A percentile compares a stretch with the other conserved stretches of the same genome.
These are phyloP conservation scores for Spisula solida DNA, from an alignment of 2,888 invertebrate species.

Conservation along the genomic window DNA sequence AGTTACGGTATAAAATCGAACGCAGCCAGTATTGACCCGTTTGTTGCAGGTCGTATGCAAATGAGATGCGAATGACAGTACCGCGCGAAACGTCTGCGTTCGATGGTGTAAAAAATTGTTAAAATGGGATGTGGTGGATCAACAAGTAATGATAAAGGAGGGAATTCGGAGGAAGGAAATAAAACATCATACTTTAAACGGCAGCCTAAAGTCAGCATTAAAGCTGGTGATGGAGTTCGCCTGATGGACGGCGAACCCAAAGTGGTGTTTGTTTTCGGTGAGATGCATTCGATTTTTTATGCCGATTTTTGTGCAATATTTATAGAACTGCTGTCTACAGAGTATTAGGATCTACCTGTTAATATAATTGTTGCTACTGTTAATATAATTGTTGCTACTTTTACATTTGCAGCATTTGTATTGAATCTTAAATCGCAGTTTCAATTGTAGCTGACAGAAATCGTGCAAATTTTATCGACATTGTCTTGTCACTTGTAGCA, in stretches of 20 bases:
- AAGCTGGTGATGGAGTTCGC: constrained; percentile 74
- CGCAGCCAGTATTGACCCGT: constrained; percentile 52
- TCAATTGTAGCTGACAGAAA: no score
- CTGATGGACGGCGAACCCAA: constrained; percentile 67
- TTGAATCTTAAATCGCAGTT: no score
- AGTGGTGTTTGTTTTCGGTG: constrained; percentile 80
- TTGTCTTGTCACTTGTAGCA: no score
- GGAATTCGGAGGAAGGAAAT: constrained; percentile 47
- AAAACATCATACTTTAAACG: constrained; percentile 55
- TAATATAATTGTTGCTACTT: no score
- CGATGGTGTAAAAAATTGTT: background rate
- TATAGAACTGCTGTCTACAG: no score
- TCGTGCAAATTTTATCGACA: no score
- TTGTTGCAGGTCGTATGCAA: constrained; percentile 66
- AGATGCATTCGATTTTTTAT: constrained; percentile 34
- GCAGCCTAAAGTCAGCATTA: constrained; percentile 75
- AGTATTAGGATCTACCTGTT: no score
- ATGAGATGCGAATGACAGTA: constrained; percentile 65
- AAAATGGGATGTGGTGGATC: constrained; percentile 80
- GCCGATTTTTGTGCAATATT: no score
- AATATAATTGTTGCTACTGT: no score
- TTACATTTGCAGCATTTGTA: no score
- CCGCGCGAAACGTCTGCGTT: constrained; percentile 61
- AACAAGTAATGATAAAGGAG: constrained; percentile 62
- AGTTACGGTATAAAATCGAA: constrained; percentile 11